phyloP scores from a whole-genome alignment of 2,888 invertebrate genomes.

The Elegia similella region DNA sequence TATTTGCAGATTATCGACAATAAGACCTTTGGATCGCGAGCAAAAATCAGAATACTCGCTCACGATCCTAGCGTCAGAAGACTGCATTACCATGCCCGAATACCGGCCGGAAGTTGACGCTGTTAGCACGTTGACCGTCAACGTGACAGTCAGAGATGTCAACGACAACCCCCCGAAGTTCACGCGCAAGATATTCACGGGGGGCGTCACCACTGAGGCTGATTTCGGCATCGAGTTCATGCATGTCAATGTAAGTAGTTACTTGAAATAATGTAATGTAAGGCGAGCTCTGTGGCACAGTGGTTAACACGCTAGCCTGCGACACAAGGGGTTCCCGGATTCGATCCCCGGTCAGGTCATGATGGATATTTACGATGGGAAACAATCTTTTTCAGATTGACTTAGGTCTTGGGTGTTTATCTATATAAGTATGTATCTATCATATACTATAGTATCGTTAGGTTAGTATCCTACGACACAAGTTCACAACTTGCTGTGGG shows the following conservation, averaged over 20 bases:
- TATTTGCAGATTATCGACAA: conserved; percentile 47
- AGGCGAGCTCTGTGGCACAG: no score
- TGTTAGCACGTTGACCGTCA: conserved; percentile 86
- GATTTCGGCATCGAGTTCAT: conserved; percentile 95
- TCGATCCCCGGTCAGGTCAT: no score
- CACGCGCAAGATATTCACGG: conserved; percentile 90
- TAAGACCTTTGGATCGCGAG: conserved; percentile 89
- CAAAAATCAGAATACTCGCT: conserved; percentile 84
- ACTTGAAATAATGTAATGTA: no score
- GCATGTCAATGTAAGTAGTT: conserved; percentile 88
- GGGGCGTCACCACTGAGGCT: conserved; percentile 96
- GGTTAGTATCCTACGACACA: no score
- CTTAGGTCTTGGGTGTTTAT: no score
- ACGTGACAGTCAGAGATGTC: conserved; percentile 88
- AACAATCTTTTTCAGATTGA: no score
- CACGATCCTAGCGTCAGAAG: conserved; percentile 91
- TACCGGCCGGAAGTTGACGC: conserved; percentile 83
- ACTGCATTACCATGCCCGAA: conserved; percentile 85
- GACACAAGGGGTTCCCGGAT: no score
- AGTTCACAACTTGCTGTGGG: no score
- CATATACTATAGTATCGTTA: no score
- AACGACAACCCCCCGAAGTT: conserved; percentile 96
- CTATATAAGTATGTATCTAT: no score
- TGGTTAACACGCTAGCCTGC: no score
- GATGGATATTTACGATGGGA: no score